Evolutionary conservation across 30 jellyfish, hydroid and myxozoan species (phyloP), one percentile per base, ranked within the genome.

Genomic region (Cassiopea andromeda): DNA sequence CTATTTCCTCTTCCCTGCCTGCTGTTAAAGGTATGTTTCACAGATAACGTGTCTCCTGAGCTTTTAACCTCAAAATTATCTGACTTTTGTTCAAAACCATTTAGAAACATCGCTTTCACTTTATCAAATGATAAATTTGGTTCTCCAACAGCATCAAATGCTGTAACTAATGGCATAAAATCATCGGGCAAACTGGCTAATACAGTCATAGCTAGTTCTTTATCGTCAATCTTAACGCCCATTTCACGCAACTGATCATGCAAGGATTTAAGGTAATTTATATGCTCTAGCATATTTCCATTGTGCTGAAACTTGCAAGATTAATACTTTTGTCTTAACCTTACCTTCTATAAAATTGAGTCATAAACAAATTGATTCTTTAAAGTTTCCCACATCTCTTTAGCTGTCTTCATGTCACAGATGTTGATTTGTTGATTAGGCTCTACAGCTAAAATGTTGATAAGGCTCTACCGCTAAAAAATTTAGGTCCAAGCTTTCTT

Each of bases 131-230:
- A 72, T 12, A 84, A 60, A 27, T 84, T 69, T 0, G 69, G 1
- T 61, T 84, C 92, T 48, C 92, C 87, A 49, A 75, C 92, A 43
- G 92, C 92, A 73, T 84, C 92, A 1, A 73, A 60, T 6, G 80
- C 92, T 49, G 92, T 69, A 69, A 84, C 2, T 83, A 84, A 48
- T 18, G 92, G 92, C 86, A 17, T 84, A 45, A 44, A 84, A 1
- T 84, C 85, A 48, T 84, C 86, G n/a, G 92, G 92, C 48, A 84
- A 50, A 71, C 92, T 84, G 15, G 92, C 85, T 45, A 84, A 2
- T 64, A 84, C 27, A 19, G 85, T 49, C 92, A 70, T 72, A 17
- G 92, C 80, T 46, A 84, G 64, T 45, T 83, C 91, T 83, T 71
- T 74, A 74, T 84, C 86, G 18, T 72, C 60, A 1, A 69, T 60